Evolutionary conservation across 2,888 invertebrate genomes (phyloP).

Genomic region (Tolmerus cingulatus): DNA sequence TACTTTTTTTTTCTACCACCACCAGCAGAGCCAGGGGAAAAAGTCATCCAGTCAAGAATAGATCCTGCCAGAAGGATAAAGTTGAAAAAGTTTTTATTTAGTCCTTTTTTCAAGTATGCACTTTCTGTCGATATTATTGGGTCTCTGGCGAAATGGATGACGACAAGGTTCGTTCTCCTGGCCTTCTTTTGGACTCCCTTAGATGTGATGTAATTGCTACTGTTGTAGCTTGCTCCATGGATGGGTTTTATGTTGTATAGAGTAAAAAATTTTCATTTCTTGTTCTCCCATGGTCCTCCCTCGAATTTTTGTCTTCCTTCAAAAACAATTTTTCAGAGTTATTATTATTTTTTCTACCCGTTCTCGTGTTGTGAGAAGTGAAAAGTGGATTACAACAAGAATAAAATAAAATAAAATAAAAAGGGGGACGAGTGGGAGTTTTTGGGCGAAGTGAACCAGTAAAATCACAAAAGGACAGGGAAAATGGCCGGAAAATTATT

Average conservation of each 20-base stretch:
- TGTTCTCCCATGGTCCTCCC: not conserved
- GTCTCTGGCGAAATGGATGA: constrained; percentile 16
- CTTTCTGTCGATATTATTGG: constrained; percentile 34
- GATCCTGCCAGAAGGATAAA: not conserved
- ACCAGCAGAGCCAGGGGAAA: not conserved
- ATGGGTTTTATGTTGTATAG: not conserved
- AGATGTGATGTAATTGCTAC: not conserved
- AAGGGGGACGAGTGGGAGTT: not conserved
- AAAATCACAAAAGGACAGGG: not conserved
- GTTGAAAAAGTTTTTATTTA: not conserved
- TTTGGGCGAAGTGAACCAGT: not conserved
- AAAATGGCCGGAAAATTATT: constrained; percentile 32
- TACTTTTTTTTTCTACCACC: not conserved
- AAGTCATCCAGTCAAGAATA: not conserved
- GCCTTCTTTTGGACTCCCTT: constrained; percentile 1
- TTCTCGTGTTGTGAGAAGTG: not conserved
- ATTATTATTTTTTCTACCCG: not conserved
- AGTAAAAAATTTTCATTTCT: not conserved
- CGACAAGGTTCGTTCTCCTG: constrained; percentile 30
- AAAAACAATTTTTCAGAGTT: not conserved
- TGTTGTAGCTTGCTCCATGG: not conserved
- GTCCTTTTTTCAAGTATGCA: not conserved
- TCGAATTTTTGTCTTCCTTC: not conserved
- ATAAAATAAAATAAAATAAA: not conserved
- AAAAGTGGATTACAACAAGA: not conserved